Evolutionary conservation across 64 coral and sea anemone species (phyloP), one percentile per base, ranked within the genome.

Genomic region (Catalaphyllia jardinei): DNA sequence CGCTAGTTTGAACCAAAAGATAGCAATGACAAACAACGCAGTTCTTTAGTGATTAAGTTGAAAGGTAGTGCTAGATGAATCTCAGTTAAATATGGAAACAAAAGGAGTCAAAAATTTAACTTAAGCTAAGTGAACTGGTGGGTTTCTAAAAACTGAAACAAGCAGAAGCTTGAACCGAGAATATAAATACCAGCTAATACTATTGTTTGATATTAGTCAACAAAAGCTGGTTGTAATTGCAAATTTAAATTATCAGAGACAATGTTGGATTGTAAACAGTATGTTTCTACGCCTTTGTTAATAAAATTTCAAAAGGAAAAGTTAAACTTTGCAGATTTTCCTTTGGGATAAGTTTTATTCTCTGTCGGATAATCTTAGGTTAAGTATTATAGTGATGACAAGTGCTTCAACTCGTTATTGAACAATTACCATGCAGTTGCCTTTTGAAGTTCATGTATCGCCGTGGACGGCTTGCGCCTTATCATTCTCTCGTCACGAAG

Each of bases 251-350:
- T 28, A 71, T 71, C 42, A 1, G 39, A 83, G n/a, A 69, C 63
- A 67, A 83, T 42, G 30, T 20, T 63, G 79, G 30, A n/a, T 0
- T 85, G 38, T 51, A 85, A 85, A 71, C 81, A 71, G 35, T 22
- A 13, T 3, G 54, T 57, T 79, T 52, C 24, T 11, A 24, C 14
- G 33, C 29, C 20, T 38, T 18, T 75, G 73, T 75, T 78, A n/a
- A 22, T 6, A n/a, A 46, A 46, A 46, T 46, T 46, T 78, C 8
- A 55, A 79, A 78, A 79, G 20, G 15, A 79, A 79, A 29, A 14
- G 0, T 25, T 13, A 55, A 25, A 83, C 31, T 67, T 11, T 22
- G 7, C 38, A 3, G 16, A 42, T 33, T 60, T 65, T 65, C 33
- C 33, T 16, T 79, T 79, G 13, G 10, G 24, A 24, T 3, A 17